Percentiles rank a stretch among this genome's conserved stretches.
phyloP scores from a whole-genome alignment of 2,113 vertebrate species.

The Phyllostomus discolor region DNA sequence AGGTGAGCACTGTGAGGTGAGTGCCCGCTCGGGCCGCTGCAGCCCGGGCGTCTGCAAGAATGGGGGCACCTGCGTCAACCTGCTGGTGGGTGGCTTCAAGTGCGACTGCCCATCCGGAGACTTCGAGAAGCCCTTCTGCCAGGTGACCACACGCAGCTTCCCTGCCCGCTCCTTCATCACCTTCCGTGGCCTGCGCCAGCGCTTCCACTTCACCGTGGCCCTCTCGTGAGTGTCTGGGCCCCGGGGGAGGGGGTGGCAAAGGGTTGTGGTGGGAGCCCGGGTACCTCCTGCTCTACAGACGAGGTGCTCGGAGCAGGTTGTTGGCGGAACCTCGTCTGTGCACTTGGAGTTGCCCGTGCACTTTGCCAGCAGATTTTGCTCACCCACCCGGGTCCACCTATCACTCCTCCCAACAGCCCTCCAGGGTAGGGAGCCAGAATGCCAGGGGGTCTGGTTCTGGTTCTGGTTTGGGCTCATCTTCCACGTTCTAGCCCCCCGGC shows the following conservation, averaged over 20 bases:
- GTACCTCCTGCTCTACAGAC: neutral
- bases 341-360: neutral
- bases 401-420: neutral
- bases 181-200: slow-evolving; percentile 93
- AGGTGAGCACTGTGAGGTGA: slow-evolving; percentile 91
- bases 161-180: slow-evolving; percentile 91
- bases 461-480: neutral
- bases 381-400: neutral
- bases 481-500: neutral
- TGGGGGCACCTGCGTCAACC: slow-evolving; percentile 91
- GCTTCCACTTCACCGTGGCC: slow-evolving; percentile 94
- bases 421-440: neutral
- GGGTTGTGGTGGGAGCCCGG: neutral
- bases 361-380: neutral
- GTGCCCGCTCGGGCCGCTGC: slow-evolving; percentile 90
- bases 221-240: slow-evolving; percentile 87
- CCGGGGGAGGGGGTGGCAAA: neutral
- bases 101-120: slow-evolving; percentile 91
- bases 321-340: neutral
- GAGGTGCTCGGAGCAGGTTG: neutral
- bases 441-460: neutral
- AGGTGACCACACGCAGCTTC: slow-evolving; percentile 94
- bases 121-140: slow-evolving; percentile 93
- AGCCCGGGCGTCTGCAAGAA: slow-evolving; percentile 89
- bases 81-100: slow-evolving; percentile 93